These are phyloP conservation scores for Pteria penguin DNA, from an alignment of 2,888 invertebrate genomes.

Conservation along the genomic window DNA sequence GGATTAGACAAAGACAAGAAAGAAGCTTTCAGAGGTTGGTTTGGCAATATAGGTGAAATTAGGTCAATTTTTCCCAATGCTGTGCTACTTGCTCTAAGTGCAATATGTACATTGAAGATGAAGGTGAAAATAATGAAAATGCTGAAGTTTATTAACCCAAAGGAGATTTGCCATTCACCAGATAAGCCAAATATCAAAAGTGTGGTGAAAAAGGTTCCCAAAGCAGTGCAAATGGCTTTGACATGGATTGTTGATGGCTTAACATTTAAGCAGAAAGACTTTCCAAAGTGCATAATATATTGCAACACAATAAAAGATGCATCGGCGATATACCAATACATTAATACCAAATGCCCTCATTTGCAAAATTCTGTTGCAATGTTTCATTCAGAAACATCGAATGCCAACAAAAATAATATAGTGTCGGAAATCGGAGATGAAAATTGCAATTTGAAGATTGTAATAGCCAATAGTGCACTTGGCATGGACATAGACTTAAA, in stretches of 20 bases:
- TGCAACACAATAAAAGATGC: slow-evolving; percentile 13
- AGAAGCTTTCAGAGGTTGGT: slow-evolving; percentile 30
- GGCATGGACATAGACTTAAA: slow-evolving; percentile 19
- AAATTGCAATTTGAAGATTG: not conserved
- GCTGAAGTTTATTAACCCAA: not conserved
- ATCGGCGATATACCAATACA: slow-evolving; percentile 13
- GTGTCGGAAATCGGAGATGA: not conserved
- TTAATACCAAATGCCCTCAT: no score
- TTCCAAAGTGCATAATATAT: slow-evolving; percentile 19
- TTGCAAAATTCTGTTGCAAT: slow-evolving; percentile 7
- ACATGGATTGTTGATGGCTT: slow-evolving; percentile 22
- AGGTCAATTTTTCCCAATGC: slow-evolving; percentile 17
- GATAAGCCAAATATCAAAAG: slow-evolving; percentile 24
- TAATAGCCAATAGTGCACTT: slow-evolving; percentile 5
- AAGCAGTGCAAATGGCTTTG: slow-evolving; percentile 10
- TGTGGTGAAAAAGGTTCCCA: not conserved
- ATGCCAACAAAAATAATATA: slow-evolving; percentile 5
- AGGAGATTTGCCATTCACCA: slow-evolving; percentile 11
- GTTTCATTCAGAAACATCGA: slow-evolving; percentile 24
- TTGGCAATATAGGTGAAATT: slow-evolving; percentile 21
- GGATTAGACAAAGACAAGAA: not conserved
- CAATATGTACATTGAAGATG: slow-evolving; percentile 14
- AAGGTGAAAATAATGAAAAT: slow-evolving; percentile 14
- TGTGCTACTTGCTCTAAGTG: slow-evolving; percentile 9
- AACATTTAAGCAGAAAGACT: not conserved